A percentile compares a stretch with the other conserved stretches of the same genome.
Conservation (phyloP, 2,888 invertebrate species). For the Fragum sueziense region DNA sequence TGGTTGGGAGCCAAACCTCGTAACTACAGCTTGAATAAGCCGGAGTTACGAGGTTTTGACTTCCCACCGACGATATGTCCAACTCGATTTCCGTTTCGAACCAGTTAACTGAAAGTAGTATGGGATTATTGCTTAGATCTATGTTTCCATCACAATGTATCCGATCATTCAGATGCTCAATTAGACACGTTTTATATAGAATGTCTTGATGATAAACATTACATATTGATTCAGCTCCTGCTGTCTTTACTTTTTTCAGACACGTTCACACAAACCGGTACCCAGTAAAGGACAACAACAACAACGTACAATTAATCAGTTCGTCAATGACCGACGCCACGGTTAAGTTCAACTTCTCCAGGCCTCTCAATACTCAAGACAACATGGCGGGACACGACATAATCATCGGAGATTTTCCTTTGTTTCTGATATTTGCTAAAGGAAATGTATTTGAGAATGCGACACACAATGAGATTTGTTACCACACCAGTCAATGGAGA, state of each 20-base stretch:
- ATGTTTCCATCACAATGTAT: too few species aligned
- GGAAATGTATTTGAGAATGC: neutral
- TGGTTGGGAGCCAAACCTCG: too few species aligned
- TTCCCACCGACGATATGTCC: too few species aligned
- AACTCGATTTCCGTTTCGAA: too few species aligned
- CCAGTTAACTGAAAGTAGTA: too few species aligned
- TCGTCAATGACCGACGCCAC: neutral
- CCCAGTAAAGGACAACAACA: neutral
- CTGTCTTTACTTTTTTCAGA: neutral
- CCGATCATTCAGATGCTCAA: too few species aligned
- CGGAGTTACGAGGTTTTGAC: too few species aligned
- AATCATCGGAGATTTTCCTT: neutral
- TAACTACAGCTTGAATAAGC: too few species aligned
- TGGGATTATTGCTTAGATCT: too few species aligned
- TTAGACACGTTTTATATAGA: too few species aligned
- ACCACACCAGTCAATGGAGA: neutral
- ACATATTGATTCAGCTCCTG: too few species aligned
- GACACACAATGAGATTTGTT: neutral
- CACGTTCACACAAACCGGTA: neutral
- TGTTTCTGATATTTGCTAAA: slow-evolving; percentile 12
- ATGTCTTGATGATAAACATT: too few species aligned
- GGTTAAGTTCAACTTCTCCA: slow-evolving; percentile 7
- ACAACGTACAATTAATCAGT: neutral
- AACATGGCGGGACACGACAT: neutral
- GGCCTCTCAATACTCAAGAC: slow-evolving; percentile 12